phyloP scores from a whole-genome alignment of 2,797 vertebrate species.

The Ceyx erithaca region DNA sequence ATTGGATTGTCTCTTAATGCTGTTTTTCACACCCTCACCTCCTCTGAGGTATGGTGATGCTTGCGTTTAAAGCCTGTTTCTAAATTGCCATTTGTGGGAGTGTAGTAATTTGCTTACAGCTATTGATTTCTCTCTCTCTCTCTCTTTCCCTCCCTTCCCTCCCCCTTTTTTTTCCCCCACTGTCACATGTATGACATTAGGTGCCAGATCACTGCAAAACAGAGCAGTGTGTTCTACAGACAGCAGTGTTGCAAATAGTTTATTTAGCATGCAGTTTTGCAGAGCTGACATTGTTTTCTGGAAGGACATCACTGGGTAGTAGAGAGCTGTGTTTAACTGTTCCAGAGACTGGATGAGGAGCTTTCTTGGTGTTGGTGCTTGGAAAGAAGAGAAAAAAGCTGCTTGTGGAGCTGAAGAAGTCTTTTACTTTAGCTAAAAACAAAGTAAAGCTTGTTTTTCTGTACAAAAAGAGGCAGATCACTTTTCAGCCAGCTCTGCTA shows the following conservation, averaged over 20 bases:
- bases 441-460: background rate
- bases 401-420: background rate
- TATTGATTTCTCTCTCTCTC: background rate
- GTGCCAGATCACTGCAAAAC: background rate
- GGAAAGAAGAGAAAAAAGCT: background rate
- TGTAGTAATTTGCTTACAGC: background rate
- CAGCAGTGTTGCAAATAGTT: background rate
- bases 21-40: rapidly evolving
- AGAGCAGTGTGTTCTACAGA: background rate
- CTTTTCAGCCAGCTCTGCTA: background rate
- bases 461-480: background rate
- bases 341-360: background rate
- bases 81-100: background rate
- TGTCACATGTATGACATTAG: background rate
- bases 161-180: rapidly evolving
- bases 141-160: background rate
- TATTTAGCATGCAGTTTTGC: background rate
- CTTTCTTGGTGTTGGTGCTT: background rate
- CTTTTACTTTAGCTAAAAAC: background rate
- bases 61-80: background rate
- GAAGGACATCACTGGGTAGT: background rate
- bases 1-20: background rate
- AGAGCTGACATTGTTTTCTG: background rate
- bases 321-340: background rate
- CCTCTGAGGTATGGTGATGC: background rate